Evolutionary conservation across 2,113 vertebrate genomes (phyloP).

Genomic region (Columba janthina): DNA sequence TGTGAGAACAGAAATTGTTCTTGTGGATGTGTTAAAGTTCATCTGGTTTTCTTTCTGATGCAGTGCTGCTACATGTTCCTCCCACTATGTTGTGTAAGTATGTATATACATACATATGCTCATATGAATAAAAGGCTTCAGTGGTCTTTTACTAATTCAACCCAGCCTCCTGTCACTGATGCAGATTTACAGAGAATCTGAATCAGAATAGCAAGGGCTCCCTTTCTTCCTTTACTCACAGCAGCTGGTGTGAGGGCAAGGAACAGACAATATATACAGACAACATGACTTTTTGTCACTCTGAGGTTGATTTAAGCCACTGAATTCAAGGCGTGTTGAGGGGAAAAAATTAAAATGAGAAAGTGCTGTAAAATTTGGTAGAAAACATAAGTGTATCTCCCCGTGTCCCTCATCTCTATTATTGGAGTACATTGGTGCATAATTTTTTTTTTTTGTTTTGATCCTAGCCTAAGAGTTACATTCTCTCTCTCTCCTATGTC

Average conservation of each 20-base stretch:
- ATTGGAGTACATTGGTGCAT: not conserved
- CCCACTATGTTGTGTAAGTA: not conserved
- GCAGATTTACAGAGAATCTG: not conserved
- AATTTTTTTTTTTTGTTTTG: not conserved
- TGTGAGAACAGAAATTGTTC: not conserved
- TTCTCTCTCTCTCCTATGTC: not conserved
- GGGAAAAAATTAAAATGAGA: not conserved
- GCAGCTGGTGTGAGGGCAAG: not conserved
- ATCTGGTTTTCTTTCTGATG: not conserved
- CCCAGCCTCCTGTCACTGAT: not conserved
- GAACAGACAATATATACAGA: not conserved
- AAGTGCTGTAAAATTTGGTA: not conserved
- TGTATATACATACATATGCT: not conserved
- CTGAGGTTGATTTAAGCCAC: not conserved
- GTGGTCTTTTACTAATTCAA: not conserved
- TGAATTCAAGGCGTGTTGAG: not conserved
- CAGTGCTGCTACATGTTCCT: not conserved
- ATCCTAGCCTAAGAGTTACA: not conserved
- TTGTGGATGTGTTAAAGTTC: not conserved
- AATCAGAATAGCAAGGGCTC: not conserved
- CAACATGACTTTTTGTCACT: not conserved
- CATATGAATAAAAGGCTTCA: not conserved
- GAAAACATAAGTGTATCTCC: not conserved
- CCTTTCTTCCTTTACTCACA: not conserved
- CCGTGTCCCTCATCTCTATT: not conserved